Conservation (phyloP, 1,140 invertebrate species). For the Pogonus chalceus region DNA sequence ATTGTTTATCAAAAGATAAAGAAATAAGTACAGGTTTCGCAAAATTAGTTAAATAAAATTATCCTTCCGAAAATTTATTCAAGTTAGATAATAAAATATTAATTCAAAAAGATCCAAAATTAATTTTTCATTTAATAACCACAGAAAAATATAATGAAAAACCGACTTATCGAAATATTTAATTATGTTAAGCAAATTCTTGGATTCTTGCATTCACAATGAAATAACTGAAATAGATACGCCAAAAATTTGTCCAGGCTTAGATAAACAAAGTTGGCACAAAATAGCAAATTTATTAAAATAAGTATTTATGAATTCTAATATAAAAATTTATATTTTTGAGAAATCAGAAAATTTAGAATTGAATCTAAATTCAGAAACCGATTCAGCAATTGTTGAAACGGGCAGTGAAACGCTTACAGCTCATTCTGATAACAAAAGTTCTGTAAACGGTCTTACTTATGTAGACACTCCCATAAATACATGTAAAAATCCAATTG, state of each 20-base stretch:
- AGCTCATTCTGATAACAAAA: conserved; percentile 2
- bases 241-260: neutral
- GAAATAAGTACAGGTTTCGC: too few species aligned
- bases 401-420: neutral
- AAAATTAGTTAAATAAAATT: too few species aligned
- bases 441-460: conserved; percentile 9
- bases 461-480: conserved; percentile 9
- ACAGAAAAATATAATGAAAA: neutral
- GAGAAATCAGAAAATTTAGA: neutral
- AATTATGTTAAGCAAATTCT: neutral
- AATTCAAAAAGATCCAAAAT: neutral
- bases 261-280: neutral
- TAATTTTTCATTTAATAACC: neutral
- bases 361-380: neutral
- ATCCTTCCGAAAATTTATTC: too few species aligned
- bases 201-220: neutral
- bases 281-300: neutral
- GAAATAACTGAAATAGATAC: neutral
- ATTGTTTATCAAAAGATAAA: too few species aligned
- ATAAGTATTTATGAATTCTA: neutral
- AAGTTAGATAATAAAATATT: neutral
- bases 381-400: neutral
- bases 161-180: neutral
- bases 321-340: neutral
- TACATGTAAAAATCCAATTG: too few species aligned